These are phyloP conservation scores for Ophion ventricosus DNA, from an alignment of 2,888 invertebrate species.

Conservation along the genomic window DNA sequence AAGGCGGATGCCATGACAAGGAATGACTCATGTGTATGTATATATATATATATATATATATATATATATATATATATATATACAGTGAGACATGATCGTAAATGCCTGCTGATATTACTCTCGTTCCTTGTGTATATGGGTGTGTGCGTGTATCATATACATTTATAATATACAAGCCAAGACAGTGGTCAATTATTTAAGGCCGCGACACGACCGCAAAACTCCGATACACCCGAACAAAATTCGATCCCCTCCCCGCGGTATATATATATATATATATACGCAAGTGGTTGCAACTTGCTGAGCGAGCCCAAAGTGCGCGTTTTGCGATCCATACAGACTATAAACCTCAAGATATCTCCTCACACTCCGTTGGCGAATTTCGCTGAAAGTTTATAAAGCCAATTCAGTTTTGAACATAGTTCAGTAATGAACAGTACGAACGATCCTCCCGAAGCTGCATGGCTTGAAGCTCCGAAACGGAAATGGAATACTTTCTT, in stretches of 20 bases:
- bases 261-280: background rate
- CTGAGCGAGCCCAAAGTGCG: slow-evolving; percentile 46
- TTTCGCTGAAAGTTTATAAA: slow-evolving; percentile 34
- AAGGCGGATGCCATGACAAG: background rate
- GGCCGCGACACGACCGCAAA: slow-evolving; percentile 75
- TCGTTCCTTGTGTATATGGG: slow-evolving; percentile 36
- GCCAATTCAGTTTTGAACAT: slow-evolving; percentile 32
- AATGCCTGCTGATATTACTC: slow-evolving; percentile 58
- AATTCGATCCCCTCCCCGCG: slow-evolving; percentile 24
- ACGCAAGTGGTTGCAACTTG: slow-evolving; percentile 47
- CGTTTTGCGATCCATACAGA: slow-evolving; percentile 10
- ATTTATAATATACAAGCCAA: slow-evolving; percentile 78
- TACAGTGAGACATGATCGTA: slow-evolving; percentile 67
- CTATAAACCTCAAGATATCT: background rate
- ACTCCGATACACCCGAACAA: slow-evolving; percentile 66
- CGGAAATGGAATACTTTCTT: background rate
- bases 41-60: no score
- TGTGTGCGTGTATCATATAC: slow-evolving; percentile 16
- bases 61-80: slow-evolving; percentile 2
- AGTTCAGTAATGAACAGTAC: slow-evolving; percentile 22
- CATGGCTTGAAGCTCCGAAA: background rate
- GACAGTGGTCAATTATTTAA: slow-evolving; percentile 78
- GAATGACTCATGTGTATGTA: no score
- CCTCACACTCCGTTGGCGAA: slow-evolving; percentile 22
- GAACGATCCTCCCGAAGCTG: slow-evolving; percentile 1